A percentile compares a stretch with the other conserved stretches of the same genome.
Evolutionary conservation across 2,113 vertebrate genomes (phyloP).

Genomic region (Anhinga anhinga): DNA sequence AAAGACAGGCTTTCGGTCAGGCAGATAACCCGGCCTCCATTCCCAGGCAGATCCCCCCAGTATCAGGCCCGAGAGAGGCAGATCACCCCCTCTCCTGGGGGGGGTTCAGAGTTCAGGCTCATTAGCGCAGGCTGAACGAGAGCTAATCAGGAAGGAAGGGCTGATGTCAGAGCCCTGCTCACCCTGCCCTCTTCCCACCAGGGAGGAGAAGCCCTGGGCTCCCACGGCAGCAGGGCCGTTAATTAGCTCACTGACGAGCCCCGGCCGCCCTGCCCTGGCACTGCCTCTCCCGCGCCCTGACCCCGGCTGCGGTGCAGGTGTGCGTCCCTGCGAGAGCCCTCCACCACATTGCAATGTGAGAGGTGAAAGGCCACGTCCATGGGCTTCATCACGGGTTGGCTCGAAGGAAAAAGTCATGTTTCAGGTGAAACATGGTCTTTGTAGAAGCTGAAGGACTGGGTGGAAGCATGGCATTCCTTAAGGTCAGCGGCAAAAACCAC

Average conservation of each 20-base stretch:
- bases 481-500: neutral
- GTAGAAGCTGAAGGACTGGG: neutral
- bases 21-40: neutral
- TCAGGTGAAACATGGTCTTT: neutral
- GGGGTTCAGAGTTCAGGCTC: slow-evolving; percentile 73
- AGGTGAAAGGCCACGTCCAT: neutral
- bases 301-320: neutral
- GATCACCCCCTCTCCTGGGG: neutral
- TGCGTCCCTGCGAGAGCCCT: neutral
- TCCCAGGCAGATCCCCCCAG: slow-evolving; percentile 5
- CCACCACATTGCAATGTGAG: rapidly evolving
- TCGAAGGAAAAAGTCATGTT: neutral
- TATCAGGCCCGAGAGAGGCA: slow-evolving; percentile 8
- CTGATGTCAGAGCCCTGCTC: neutral
- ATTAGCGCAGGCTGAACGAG: slow-evolving; percentile 70
- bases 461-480: neutral
- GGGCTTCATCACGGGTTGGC: neutral
- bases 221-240: neutral
- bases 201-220: neutral
- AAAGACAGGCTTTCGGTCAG: neutral
- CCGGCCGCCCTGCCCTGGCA: neutral
- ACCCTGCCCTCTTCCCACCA: neutral
- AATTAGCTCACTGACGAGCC: slow-evolving; percentile 31
- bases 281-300: neutral
- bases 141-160: slow-evolving; percentile 59